Conservation (phyloP, 1,140 invertebrate species). For the Leptestheria dahalacensis region DNA sequence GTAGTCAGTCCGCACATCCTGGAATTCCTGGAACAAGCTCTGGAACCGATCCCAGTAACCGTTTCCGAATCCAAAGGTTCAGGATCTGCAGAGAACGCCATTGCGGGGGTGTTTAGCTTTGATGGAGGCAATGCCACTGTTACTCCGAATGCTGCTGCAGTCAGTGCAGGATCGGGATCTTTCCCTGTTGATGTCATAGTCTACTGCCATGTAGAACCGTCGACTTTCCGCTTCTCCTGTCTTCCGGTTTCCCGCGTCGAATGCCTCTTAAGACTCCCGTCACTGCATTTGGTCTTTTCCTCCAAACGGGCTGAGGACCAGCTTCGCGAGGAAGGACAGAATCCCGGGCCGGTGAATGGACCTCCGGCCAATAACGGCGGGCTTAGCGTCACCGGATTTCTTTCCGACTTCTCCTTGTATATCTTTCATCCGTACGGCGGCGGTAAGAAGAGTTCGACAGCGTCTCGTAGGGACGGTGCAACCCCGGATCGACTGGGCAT, state of each 20-base stretch:
- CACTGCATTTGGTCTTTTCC: slow-evolving; percentile 82
- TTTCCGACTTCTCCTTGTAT: slow-evolving; percentile 92
- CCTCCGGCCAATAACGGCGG: slow-evolving; percentile 57
- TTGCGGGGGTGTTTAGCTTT: slow-evolving; percentile 6
- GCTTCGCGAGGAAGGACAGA: slow-evolving; percentile 16
- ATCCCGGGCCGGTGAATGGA: slow-evolving; percentile 5
- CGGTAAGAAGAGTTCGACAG: slow-evolving; percentile 44
- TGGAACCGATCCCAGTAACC: slow-evolving; percentile 72
- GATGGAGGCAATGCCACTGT: not conserved
- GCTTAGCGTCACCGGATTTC: slow-evolving; percentile 79
- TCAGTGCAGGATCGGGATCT: slow-evolving; percentile 25
- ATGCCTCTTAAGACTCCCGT: slow-evolving; percentile 89
- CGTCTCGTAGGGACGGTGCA: slow-evolving; percentile 29
- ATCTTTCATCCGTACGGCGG: slow-evolving; percentile 96
- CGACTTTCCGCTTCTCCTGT: slow-evolving; percentile 88
- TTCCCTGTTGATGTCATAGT: slow-evolving; percentile 98
- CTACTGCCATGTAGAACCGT: slow-evolving; percentile 94
- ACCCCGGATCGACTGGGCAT: not conserved
- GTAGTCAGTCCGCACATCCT: slow-evolving; percentile 87
- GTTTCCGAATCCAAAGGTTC: slow-evolving; percentile 16
- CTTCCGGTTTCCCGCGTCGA: slow-evolving; percentile 88
- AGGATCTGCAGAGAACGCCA: not conserved
- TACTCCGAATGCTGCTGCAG: slow-evolving; percentile 18
- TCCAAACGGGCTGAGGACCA: slow-evolving; percentile 63
- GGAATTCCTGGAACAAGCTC: slow-evolving; percentile 84